Evolutionary conservation across 2,113 vertebrate species (phyloP).

Genomic region (Cairina moschata): DNA sequence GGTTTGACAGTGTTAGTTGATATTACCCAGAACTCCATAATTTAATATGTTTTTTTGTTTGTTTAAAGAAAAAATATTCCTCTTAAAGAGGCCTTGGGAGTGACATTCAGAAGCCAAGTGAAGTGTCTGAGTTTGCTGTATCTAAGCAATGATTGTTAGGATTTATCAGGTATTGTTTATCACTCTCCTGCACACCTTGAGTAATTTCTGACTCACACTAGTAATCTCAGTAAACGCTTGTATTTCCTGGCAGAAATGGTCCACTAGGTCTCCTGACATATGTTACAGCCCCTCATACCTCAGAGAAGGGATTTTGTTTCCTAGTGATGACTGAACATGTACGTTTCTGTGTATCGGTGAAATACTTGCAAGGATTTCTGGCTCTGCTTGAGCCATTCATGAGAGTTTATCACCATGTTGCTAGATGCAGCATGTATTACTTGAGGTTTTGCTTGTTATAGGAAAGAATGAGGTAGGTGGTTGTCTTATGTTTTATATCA

Average conservation of each 20-base stretch:
- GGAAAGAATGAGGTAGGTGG: neutral
- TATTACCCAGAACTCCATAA: neutral
- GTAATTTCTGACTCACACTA: neutral
- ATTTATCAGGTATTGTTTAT: neutral
- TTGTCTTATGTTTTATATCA: neutral
- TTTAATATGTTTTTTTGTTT: neutral
- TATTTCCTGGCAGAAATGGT: neutral
- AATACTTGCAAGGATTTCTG: neutral
- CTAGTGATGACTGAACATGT: neutral
- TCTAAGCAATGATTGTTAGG: neutral
- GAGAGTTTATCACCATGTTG: neutral
- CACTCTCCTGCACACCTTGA: neutral
- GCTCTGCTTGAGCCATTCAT: neutral
- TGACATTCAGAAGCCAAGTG: neutral
- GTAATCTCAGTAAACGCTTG: neutral
- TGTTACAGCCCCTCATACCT: neutral
- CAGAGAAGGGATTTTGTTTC: neutral
- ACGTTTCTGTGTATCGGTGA: neutral
- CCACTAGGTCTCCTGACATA: neutral
- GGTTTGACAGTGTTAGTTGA: slow-evolving; percentile 27
- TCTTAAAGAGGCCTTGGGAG: neutral
- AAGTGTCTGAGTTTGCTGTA: neutral
- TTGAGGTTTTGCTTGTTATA: neutral
- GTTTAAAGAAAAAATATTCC: neutral
- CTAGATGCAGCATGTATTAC: neutral